Evolutionary conservation across 2,797 vertebrate species (phyloP), one percentile per base, ranked within the genome.

Genomic region (Taeniopygia guttata): DNA sequence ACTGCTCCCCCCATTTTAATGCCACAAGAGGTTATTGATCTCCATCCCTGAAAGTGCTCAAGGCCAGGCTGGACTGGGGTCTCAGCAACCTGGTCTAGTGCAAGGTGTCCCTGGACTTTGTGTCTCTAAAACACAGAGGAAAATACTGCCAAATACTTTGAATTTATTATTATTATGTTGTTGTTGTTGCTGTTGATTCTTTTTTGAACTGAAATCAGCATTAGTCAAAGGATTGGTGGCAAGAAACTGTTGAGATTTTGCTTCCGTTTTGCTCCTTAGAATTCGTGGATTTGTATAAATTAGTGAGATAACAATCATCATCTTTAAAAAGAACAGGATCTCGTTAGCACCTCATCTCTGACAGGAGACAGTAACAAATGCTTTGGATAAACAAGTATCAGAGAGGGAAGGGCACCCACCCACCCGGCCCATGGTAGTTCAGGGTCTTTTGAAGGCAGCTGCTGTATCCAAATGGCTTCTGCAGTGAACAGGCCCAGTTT

Each of bases 391-490:
- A 75, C 11, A 46, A 60, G 54, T 11, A 54, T 13, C 5, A 12
- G 78, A 75, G 38, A 30, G 29, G n/a, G 38, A 67, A 66, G 34
- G 66, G 21, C 26, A 62, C 46, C 38, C 40, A 49, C 16, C 30
- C 11, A 8, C 26, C 23, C 51, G 64, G 30, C 48, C 48, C 18
- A 30, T 42, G 11, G 7, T 3, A 23, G 11, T 40, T 60, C 10
- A 45, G 42, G 32, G 42, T 21, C 40, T 72, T 67, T 59, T 29
- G 79, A 67, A 92, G 55, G 13, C 48, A 36, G 38, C 11, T 13
- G 38, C 7, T 54, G 20, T 5, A 63, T 9, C 58, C 52, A 26
- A 29, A 34, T 0, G 0, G 16, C 9, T 74, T 20, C 42, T 59
- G 55, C 76, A 70, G 36, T 2, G 32, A 68, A 26, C n/a, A 40